Percentiles rank a stretch among this genome's conserved stretches.
Conservation (phyloP, 2,797 vertebrate genomes). For the Rhincodon typus region DNA sequence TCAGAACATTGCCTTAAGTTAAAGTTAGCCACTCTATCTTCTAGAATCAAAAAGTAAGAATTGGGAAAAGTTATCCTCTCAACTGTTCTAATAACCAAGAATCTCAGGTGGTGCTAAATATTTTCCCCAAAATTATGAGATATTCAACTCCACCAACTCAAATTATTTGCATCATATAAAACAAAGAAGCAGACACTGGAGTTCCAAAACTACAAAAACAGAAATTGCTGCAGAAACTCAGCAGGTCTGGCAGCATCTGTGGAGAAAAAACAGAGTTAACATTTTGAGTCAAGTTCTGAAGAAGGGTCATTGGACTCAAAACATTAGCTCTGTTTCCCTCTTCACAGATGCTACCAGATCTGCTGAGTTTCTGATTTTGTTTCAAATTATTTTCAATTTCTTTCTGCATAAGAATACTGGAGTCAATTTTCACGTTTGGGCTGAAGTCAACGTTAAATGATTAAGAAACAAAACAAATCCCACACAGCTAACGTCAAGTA, state of each 20-base stretch:
- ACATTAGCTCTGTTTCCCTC: no score
- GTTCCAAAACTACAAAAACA: no score
- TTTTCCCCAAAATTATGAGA: background rate
- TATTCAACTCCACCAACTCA: background rate
- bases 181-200: no score
- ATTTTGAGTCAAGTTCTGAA: no score
- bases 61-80: background rate
- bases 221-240: no score
- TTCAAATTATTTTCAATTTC: background rate
- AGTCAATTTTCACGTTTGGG: background rate
- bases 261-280: no score
- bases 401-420: background rate
- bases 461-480: background rate
- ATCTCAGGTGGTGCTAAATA: background rate
- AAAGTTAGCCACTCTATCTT: background rate
- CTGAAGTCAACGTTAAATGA: background rate
- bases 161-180: background rate
- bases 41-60: background rate
- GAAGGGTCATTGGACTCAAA: no score
- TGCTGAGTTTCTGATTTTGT: no score
- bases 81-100: background rate
- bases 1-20: no score
- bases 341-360: no score
- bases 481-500: background rate
- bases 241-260: no score